Conservation (phyloP, 2,797 vertebrate species). For the Cuculus canorus region DNA sequence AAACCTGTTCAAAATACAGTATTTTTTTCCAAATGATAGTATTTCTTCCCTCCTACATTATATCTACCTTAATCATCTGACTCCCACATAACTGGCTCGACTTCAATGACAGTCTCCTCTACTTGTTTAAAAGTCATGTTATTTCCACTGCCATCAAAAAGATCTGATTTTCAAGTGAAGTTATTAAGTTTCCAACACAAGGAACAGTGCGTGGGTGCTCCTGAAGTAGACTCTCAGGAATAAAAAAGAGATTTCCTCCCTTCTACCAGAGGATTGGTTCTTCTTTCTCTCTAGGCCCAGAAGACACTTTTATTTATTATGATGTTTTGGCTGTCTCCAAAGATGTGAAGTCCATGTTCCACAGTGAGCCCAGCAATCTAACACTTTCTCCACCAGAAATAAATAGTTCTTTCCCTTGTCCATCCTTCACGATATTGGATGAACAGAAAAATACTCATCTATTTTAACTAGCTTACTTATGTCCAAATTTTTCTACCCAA, state of each 20-base stretch:
- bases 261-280: not conserved
- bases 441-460: not conserved
- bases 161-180: slow-evolving; percentile 62
- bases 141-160: slow-evolving; percentile 68
- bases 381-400: not conserved
- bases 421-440: not conserved
- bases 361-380: not conserved
- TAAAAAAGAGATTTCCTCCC: slow-evolving; percentile 32
- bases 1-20: slow-evolving; percentile 61
- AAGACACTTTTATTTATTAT: not conserved
- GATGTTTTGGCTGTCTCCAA: not conserved
- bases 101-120: slow-evolving; percentile 69
- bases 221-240: slow-evolving; percentile 11
- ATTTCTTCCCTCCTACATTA: slow-evolving; percentile 68
- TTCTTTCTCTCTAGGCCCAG: not conserved
- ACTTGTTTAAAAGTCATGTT: slow-evolving; percentile 68
- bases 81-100: slow-evolving; percentile 65
- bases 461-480: not conserved
- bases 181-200: slow-evolving; percentile 68
- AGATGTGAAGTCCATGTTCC: not conserved
- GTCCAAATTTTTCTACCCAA: not conserved
- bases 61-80: slow-evolving; percentile 70
- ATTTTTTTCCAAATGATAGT: slow-evolving; percentile 65
- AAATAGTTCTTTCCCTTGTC: not conserved
- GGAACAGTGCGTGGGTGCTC: slow-evolving; percentile 47